Evolutionary conservation across 2,113 vertebrate genomes (phyloP).

Genomic region (Seriola dumerili): DNA sequence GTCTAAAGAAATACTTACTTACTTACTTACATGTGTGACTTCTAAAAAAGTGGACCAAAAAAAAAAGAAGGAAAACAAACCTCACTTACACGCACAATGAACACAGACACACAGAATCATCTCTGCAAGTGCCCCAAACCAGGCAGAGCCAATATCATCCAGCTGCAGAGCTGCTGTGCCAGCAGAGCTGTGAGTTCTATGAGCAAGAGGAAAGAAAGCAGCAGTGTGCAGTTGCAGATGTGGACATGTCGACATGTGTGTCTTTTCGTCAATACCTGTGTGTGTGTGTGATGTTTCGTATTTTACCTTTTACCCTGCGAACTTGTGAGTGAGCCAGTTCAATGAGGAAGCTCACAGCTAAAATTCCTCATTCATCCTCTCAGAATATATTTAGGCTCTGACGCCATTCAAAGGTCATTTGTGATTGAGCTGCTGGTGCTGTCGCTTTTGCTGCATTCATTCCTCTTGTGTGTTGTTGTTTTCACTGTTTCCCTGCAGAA

Average conservation of each 20-base stretch:
- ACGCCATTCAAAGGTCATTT: conserved; percentile 4
- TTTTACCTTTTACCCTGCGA: not conserved
- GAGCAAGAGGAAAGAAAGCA: not conserved
- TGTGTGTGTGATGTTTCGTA: not conserved
- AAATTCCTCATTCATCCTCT: not conserved
- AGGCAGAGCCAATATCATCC: not conserved
- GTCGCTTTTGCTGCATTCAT: not conserved
- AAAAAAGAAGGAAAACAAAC: not conserved
- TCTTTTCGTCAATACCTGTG: not conserved
- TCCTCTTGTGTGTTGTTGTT: not conserved
- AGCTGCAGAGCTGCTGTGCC: conserved; percentile 16
- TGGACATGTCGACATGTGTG: conserved; percentile 8
- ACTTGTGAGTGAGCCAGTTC: not conserved
- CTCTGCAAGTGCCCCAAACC: not conserved
- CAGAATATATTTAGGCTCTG: conserved; percentile 12
- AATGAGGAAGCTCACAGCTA: not conserved
- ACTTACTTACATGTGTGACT: too few relatives aligned
- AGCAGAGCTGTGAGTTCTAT: conserved; percentile 25
- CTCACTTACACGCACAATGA: not conserved
- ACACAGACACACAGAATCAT: not conserved
- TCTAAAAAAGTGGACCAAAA: not conserved
- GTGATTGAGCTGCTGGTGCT: not conserved
- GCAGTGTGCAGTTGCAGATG: not conserved
- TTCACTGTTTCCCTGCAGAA: not conserved
- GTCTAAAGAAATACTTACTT: not conserved